phyloP scores from a whole-genome alignment of 2,113 vertebrate genomes.

The Ceyx cyanopectus region DNA sequence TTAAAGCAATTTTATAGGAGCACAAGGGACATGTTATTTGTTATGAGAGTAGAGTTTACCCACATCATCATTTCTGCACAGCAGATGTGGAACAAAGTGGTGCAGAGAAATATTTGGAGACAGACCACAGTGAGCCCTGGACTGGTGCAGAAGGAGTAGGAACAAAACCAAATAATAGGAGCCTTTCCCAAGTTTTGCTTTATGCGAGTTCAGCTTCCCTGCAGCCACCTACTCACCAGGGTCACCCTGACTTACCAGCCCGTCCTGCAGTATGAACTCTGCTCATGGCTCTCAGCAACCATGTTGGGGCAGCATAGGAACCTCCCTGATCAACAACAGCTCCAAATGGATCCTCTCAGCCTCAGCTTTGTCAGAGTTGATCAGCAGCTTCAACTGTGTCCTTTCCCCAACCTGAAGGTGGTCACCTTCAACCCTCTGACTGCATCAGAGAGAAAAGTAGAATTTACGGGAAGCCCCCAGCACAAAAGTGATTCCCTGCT shows the following conservation, averaged over 20 bases:
- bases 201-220: not conserved
- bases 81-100: not conserved
- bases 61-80: conserved; percentile 15
- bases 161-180: not conserved
- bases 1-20: conserved; percentile 35
- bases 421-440: fast-evolving
- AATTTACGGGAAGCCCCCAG: fast-evolving
- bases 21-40: conserved; percentile 18
- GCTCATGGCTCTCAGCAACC: not conserved
- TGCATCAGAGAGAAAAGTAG: not conserved
- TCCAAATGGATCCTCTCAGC: not conserved
- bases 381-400: not conserved
- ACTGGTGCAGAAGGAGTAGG: not conserved
- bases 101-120: not conserved
- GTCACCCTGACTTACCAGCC: fast-evolving
- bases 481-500: not conserved
- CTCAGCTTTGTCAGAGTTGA: not conserved
- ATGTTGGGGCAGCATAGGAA: fast-evolving
- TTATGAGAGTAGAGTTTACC: not conserved
- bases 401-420: fast-evolving
- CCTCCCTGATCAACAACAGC: not conserved
- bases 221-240: not conserved
- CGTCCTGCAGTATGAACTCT: not conserved
- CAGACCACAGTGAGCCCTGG: not conserved
- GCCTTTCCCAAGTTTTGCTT: not conserved